Evolutionary conservation across 2,113 vertebrate genomes (phyloP).

Genomic region (Notothenia rossii): DNA sequence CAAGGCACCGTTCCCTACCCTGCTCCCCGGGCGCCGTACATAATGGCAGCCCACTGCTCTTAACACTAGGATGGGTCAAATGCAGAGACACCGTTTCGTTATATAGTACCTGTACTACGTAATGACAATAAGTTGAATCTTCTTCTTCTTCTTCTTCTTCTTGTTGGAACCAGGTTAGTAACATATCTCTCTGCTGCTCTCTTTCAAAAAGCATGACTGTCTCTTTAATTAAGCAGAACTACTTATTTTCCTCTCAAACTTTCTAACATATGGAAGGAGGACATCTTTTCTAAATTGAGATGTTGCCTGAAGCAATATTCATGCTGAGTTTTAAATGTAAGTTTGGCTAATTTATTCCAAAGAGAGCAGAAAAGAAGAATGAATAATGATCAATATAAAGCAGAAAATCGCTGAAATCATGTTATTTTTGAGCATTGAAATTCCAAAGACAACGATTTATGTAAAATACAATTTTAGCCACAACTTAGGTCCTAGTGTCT

Average conservation of each 20-base stretch:
- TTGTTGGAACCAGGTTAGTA: not conserved
- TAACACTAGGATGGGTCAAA: no score
- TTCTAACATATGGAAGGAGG: slow-evolving; percentile 52
- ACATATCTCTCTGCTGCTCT: slow-evolving; percentile 1
- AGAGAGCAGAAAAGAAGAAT: slow-evolving; percentile 42
- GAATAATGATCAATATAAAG: slow-evolving; percentile 43
- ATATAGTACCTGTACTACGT: no score
- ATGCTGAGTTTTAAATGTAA: slow-evolving; percentile 39
- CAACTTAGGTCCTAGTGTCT: not conserved
- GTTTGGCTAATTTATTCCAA: slow-evolving; percentile 56
- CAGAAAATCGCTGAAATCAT: slow-evolving; percentile 20
- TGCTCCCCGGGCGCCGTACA: no score
- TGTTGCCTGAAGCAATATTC: slow-evolving; percentile 39
- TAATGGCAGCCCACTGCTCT: no score
- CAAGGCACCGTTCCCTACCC: no score
- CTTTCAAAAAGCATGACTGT: not conserved
- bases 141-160: no score
- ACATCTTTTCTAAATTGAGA: slow-evolving; percentile 48
- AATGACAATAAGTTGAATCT: no score
- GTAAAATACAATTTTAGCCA: slow-evolving; percentile 20
- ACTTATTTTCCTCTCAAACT: slow-evolving; percentile 17
- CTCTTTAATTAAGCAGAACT: slow-evolving; percentile 27
- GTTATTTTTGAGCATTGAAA: slow-evolving; percentile 40
- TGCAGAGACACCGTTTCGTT: no score
- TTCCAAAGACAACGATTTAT: slow-evolving; percentile 42